A percentile compares a stretch with the other conserved stretches of the same genome.
Evolutionary conservation across 2,888 invertebrate genomes (phyloP).

Genomic region (Strigamia crassipes): DNA sequence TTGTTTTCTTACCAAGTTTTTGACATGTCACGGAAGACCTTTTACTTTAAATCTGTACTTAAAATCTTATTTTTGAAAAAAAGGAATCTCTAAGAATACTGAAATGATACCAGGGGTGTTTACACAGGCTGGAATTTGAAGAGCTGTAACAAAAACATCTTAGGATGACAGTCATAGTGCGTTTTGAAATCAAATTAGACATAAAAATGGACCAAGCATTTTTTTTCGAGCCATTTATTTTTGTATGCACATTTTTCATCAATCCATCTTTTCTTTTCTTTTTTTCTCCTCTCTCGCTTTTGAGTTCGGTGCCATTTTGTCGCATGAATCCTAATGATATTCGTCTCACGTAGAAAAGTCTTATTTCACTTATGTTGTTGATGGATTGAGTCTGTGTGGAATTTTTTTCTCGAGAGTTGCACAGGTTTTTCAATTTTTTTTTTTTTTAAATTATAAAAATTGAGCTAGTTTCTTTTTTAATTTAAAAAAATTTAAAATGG

Average conservation of each 20-base stretch:
- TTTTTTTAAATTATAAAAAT: neutral
- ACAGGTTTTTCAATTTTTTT: neutral
- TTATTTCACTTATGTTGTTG: conserved; percentile 40
- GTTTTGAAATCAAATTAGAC: neutral
- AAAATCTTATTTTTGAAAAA: neutral
- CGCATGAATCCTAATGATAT: conserved; percentile 35
- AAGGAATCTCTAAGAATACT: too few relatives aligned
- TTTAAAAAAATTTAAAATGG: conserved; percentile 1
- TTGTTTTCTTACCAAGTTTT: neutral
- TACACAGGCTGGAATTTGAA: neutral
- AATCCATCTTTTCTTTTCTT: neutral
- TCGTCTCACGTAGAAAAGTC: conserved; percentile 36
- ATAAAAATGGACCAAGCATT: conserved; percentile 12
- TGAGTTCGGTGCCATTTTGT: conserved; percentile 18
- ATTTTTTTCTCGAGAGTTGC: conserved; percentile 31
- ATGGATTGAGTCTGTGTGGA: conserved; percentile 40
- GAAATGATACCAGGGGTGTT: neutral
- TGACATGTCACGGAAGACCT: neutral
- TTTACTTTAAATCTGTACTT: neutral
- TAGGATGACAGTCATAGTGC: neutral
- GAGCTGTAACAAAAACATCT: neutral
- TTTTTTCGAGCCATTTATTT: neutral
- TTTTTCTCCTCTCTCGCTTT: neutral
- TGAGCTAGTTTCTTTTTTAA: neutral
- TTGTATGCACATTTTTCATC: conserved; percentile 2